Conservation (phyloP, 1,140 invertebrate species). For the Halesus radiatus region DNA sequence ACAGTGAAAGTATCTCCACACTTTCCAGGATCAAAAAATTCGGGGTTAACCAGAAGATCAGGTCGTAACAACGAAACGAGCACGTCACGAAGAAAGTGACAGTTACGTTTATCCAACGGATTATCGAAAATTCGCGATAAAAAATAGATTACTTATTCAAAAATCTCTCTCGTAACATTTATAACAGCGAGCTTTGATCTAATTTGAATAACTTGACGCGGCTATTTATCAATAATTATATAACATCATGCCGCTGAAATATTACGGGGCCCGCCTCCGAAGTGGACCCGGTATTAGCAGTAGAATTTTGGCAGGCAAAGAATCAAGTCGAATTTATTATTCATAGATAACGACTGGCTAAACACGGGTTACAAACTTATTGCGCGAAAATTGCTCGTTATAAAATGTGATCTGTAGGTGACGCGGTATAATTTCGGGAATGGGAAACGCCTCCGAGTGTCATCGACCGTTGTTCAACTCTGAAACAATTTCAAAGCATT, state of each 20-base stretch:
- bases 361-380: conserved; percentile 17
- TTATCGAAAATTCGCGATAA: not conserved
- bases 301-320: not conserved
- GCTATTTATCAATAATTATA: not conserved
- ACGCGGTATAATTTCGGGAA: not conserved
- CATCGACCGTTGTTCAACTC: conserved; percentile 20
- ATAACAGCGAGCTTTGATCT: not conserved
- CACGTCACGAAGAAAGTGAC: conserved; percentile 26
- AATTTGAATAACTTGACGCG: conserved; percentile 26
- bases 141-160: conserved; percentile 10
- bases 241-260: not conserved
- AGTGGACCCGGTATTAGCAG: not conserved
- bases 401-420: conserved; percentile 8
- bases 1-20: too few species aligned
- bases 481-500: not conserved
- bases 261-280: not conserved
- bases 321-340: conserved; percentile 7
- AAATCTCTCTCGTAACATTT: conserved; percentile 6
- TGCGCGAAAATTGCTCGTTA: conserved; percentile 27
- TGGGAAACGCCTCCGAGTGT: not conserved
- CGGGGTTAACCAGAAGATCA: too few species aligned
- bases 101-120: not conserved
- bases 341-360: conserved; percentile 21
- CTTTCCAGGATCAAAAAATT: too few species aligned
- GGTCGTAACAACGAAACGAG: not conserved